These are phyloP conservation scores for Encarsia formosa DNA, from an alignment of 2,888 invertebrate genomes.

Conservation along the genomic window DNA sequence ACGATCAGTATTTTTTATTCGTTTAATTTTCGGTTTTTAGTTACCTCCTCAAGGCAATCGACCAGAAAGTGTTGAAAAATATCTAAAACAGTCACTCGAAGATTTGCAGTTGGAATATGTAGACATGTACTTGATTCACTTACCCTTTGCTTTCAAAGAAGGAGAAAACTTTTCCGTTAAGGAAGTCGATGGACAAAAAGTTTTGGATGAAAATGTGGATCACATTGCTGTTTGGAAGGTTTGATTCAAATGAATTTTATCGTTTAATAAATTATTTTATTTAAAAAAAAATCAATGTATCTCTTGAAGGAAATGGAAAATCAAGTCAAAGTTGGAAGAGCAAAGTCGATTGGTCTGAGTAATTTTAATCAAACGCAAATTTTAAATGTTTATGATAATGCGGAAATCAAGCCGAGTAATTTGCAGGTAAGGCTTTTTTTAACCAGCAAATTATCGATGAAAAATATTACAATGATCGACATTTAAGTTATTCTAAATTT, in stretches of 20 bases:
- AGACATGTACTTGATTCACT: constrained; percentile 75
- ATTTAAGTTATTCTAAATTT: too few relatives aligned
- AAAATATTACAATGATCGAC: too few relatives aligned
- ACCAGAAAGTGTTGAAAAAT: constrained; percentile 63
- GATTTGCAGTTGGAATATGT: constrained; percentile 66
- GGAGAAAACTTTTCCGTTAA: constrained; percentile 57
- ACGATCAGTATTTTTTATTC: background rate
- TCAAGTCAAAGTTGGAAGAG: constrained; percentile 61
- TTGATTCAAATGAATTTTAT: constrained; percentile 11
- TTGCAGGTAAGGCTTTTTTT: constrained; percentile 56
- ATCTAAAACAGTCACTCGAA: constrained; percentile 61
- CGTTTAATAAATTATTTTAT: background rate
- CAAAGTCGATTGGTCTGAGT: constrained; percentile 73
- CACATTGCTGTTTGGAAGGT: constrained; percentile 71
- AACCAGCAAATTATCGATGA: too few relatives aligned
- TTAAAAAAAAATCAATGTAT: background rate
- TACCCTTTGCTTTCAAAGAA: constrained; percentile 67
- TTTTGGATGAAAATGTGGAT: constrained; percentile 62
- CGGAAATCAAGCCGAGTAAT: constrained; percentile 67
- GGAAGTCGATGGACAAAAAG: constrained; percentile 58
- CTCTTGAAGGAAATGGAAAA: constrained; percentile 64
- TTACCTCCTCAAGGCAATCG: constrained; percentile 67
- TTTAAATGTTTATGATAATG: constrained; percentile 57
- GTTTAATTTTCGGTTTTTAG: constrained; percentile 48
- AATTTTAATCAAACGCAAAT: constrained; percentile 74